Evolutionary conservation across 2,797 vertebrate species (phyloP).

Genomic region (Meriones psammophilus): DNA sequence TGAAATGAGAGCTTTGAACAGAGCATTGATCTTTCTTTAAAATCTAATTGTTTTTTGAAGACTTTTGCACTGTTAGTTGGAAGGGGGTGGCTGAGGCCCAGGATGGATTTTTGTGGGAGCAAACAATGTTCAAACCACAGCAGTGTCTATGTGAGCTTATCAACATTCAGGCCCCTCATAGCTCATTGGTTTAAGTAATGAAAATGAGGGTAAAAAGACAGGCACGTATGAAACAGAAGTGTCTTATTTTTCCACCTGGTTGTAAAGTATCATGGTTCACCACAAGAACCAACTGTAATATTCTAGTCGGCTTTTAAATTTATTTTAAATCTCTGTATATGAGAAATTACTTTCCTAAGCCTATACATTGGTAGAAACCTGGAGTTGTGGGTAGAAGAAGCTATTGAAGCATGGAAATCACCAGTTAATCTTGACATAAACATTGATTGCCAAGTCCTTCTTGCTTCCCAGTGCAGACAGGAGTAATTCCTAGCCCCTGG

Average conservation of each 20-base stretch:
- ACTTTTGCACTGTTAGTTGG: not conserved
- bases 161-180: not conserved
- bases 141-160: not conserved
- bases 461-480: not conserved
- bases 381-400: rapidly evolving
- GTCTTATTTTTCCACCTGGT: not conserved
- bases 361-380: not conserved
- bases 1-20: not conserved
- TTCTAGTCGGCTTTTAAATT: conserved; percentile 27
- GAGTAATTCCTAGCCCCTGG: not conserved
- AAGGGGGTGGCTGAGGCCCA: not conserved
- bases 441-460: not conserved
- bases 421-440: not conserved
- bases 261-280: not conserved
- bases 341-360: not conserved
- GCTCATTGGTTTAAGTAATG: not conserved
- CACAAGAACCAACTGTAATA: not conserved
- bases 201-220: rapidly evolving
- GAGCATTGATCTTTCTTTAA: not conserved
- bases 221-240: not conserved
- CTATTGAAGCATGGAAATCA: not conserved
- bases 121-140: not conserved
- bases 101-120: not conserved
- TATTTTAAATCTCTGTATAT: not conserved
- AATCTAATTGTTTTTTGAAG: not conserved